These are phyloP conservation scores for Herpetotheres cachinnans DNA, from an alignment of 2,113 vertebrate species.

Conservation along the genomic window DNA sequence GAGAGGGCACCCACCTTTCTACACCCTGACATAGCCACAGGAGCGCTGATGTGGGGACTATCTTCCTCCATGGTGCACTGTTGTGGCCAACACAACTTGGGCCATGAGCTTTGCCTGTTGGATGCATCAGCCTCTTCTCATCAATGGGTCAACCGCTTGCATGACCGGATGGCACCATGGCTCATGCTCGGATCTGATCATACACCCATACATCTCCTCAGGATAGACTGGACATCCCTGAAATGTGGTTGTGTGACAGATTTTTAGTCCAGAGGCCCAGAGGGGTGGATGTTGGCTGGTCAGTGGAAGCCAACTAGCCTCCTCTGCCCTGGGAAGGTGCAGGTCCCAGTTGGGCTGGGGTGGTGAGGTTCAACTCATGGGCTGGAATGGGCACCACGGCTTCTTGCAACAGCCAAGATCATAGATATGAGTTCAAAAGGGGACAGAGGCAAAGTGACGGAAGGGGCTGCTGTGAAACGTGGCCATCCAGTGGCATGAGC, in stretches of 20 bases:
- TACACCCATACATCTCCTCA: background rate
- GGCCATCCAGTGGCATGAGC: accelerated
- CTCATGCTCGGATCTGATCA: background rate
- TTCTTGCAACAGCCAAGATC: background rate
- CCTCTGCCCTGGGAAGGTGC: background rate
- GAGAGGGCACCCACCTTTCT: background rate
- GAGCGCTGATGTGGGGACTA: background rate
- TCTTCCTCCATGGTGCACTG: background rate
- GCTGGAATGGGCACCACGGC: background rate
- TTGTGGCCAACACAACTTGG: background rate
- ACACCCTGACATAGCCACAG: background rate
- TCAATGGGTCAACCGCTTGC: accelerated
- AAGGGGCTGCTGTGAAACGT: background rate
- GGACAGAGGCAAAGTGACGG: background rate
- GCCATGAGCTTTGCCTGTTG: background rate
- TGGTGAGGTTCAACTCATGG: background rate
- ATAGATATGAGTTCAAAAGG: background rate
- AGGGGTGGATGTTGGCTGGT: background rate
- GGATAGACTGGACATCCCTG: background rate
- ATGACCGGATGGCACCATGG: accelerated
- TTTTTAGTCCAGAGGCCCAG: background rate
- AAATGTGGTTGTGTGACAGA: background rate
- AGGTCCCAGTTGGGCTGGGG: background rate
- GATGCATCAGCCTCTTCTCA: background rate
- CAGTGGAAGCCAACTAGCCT: background rate